Conservation (phyloP, 2,888 invertebrate species). For the Habroteleia sp. region DNA sequence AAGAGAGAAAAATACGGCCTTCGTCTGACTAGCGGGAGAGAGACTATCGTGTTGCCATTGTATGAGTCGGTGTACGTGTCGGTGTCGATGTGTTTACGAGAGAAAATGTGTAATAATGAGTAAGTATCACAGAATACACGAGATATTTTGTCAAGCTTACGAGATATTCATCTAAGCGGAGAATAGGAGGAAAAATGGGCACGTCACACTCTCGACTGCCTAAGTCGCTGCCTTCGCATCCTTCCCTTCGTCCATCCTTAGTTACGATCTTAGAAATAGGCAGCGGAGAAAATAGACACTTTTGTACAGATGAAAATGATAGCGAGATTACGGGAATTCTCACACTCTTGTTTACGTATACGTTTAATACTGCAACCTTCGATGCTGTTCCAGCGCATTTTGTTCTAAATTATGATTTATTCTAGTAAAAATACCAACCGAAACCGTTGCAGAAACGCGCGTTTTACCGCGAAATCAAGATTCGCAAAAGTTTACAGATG, state of each 20-base stretch:
- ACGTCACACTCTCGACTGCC: constrained; percentile 62
- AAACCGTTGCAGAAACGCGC: no score
- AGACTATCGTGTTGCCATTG: constrained; percentile 67
- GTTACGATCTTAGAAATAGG: constrained; percentile 67
- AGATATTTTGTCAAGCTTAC: constrained; percentile 79
- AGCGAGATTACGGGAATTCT: constrained; percentile 67
- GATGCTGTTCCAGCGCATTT: constrained; percentile 41
- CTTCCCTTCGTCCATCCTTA: constrained; percentile 26
- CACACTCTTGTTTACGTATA: constrained; percentile 51
- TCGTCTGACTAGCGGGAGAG: constrained; percentile 48
- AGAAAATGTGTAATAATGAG: constrained; percentile 71
- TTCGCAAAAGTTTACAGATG: no score
- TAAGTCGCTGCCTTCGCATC: constrained; percentile 34
- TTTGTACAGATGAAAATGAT: constrained; percentile 69
- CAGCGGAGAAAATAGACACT: constrained; percentile 73
- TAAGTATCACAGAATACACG: constrained; percentile 80
- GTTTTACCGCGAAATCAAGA: no score
- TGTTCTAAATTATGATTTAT: constrained; percentile 38
- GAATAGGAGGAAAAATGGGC: constrained; percentile 73
- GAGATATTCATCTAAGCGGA: constrained; percentile 78
- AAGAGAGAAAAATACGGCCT: constrained; percentile 76
- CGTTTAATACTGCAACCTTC: constrained; percentile 58
- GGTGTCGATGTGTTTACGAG: constrained; percentile 38
- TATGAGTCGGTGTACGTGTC: constrained; percentile 57
- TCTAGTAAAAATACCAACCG: no score